Evolutionary conservation across 2,888 invertebrate genomes (phyloP), one percentile per base, ranked within the genome.

Genomic region (Diadromus collaris): DNA sequence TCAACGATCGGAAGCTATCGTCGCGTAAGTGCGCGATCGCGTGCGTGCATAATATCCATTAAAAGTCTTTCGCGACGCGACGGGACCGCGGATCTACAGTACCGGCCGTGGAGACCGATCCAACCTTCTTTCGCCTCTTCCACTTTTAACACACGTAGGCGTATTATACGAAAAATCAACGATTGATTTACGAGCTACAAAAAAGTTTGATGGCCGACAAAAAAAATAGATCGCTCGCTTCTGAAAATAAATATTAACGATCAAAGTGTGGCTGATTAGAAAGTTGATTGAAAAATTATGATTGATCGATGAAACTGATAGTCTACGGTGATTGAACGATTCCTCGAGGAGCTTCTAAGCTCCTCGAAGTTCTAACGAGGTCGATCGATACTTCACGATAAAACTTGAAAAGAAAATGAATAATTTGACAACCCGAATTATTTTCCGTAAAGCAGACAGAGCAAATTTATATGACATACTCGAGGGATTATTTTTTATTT

Each of bases 31-130:
- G 81, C 80, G 82, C 76, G 85, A 87, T 85, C 86, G 88, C 87
- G 85, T 86, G 86, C 84, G 85, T 85, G 85, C 82, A 83, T 88
- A 86, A 88, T 89, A 86, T 87, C 86, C 87, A 88, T 89, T 88
- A 87, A 86, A 87, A 86, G 76, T 69, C 71, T 72, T 73, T 61
- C 48, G 73, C 77, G 73, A 79, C 73, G 64, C 74, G 68, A 70
- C 56, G 69, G 60, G 58, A 64, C 10, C 16, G 44, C 29, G 63
- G 44, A 21, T 41, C 61, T 54, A 24, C 54, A 41, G 44, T 64
- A 34, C 58, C 21, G 32, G 46, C 41, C 58, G 34, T 19, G n/a
- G 34, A 34, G 75, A 76, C 74, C 74, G 75, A 75, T 78, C 70
- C 38, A 67, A 63, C 44, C 46, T 24, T 72, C 67, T 75, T 38